Evolutionary conservation across 2,888 invertebrate species (phyloP), one percentile per base, ranked within the genome.

Genomic region (Apodemia mormo): DNA sequence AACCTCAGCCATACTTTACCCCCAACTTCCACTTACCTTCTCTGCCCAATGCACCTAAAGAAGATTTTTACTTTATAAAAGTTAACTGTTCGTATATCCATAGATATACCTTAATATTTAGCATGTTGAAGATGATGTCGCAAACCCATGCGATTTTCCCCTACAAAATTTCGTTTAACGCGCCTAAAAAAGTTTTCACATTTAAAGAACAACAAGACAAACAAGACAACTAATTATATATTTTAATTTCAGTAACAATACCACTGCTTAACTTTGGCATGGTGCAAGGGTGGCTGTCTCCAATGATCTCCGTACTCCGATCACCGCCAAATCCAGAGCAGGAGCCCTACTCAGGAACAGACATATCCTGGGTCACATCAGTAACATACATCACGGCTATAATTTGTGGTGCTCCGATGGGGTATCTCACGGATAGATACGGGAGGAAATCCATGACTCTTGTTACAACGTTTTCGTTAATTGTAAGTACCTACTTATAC

Each of bases 321-420:
- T 89, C 92, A 0, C 70, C 85, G 0, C 80, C 86, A 0, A 85
- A 88, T 0, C 92, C 92, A 0, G 85, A 87, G 0, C 82, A 82
- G 14, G 82, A 83, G 58, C 87, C 88, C 0, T 92, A 80, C 82
- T 85, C 83, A 72, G 82, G 78, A 72, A 78, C 80, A 1, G 90
- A 92, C 72, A 87, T 92, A 75, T 91, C 92, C 43, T 92, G 92
- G 92, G 83, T 85, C 75, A 86, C 92, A 0, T 91, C 92, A 0
- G 92, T 92, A 2, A 92, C 92, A 0, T 94, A 93, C 73, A 90
- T 94, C 76, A 90, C 92, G 0, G 93, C 93, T 2, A 90, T 94
- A 70, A 81, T 91, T 68, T 85, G 87, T 68, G 92, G 92, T 5
- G 89, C 90, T 0, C 91, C 93, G 1, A 90, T 90, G 89, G 92